Evolutionary conservation across 2,888 invertebrate species (phyloP), one percentile per base, ranked within the genome.

Genomic region (Drosophila nr. perissopoda): DNA sequence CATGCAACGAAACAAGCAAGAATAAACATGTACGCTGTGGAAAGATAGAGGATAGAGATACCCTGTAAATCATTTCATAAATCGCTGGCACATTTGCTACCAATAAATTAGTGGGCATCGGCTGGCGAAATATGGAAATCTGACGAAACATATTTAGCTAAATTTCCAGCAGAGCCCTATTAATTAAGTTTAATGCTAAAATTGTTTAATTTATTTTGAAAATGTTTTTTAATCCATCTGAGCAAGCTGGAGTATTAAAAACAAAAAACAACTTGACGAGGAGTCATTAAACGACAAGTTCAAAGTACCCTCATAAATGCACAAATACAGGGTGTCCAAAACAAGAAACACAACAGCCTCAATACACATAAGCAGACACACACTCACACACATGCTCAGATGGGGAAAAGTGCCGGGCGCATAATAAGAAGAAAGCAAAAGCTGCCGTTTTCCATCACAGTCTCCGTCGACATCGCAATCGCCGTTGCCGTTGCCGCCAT

Each of bases 391-490:
- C 60, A 51, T 59, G 42, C 40, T 38, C 42, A 42, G 42, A 42
- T 21, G 21, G 2, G 42, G 42, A 42, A 78, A 68, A 69, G 66
- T 51, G 48, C 48, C 83, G 31, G 69, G 54, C 71, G 68, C 74
- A 85, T 87, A 85, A 85, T 79, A 89, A 85, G 85, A 89, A 89
- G 80, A 89, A 73, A 79, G 56, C 78, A 77, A 77, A 60, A 65
- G 64, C 71, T 33, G 61, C 48, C 64, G 52, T 69, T 67, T 62
- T 62, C 70, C 69, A 59, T 52, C 63, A 68, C 38, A 54, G 63
- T 60, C 36, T 61, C 58, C 61, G 62, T 53, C 34, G 45, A 42
- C 42, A 21, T 45, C 45, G 21, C 42, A 21, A n/a, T 42, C 18
- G 42, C 42, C 42, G 56, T 51, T 49, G 73, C 49, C 64, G 59